phyloP scores from a whole-genome alignment of 2,113 vertebrate genomes.

The Lagopus leucura region DNA sequence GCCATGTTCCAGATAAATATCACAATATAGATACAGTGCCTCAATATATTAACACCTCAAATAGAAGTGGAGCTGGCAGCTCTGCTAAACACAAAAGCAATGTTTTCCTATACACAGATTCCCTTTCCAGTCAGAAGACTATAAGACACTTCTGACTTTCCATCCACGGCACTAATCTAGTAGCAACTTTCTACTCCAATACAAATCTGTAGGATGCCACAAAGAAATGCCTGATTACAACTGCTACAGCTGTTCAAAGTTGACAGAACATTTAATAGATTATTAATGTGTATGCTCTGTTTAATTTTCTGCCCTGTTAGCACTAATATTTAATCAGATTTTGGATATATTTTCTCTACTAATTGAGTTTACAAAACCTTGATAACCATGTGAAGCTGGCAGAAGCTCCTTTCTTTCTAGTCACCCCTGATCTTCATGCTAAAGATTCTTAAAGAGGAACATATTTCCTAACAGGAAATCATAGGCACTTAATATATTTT shows the following conservation, averaged over 20 bases:
- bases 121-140: neutral
- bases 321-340: constrained; percentile 65
- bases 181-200: neutral
- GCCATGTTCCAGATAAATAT: neutral
- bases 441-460: neutral
- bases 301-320: constrained; percentile 64
- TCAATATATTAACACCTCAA: neutral
- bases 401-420: neutral
- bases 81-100: neutral
- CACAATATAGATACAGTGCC: neutral
- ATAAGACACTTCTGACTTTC: neutral
- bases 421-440: neutral
- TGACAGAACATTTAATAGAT: constrained; percentile 53
- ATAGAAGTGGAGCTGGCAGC: neutral
- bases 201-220: neutral
- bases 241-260: constrained; percentile 41
- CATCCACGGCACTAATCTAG: neutral
- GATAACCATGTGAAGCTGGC: constrained; percentile 30
- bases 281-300: constrained; percentile 54
- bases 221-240: constrained; percentile 8
- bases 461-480: constrained; percentile 18
- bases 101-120: neutral
- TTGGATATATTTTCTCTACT: constrained; percentile 29
- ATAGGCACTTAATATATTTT: neutral
- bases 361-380: constrained; percentile 61